Evolutionary conservation across 2,797 vertebrate genomes (phyloP), one percentile per base, ranked within the genome.

Genomic region (Acanthornis magna): DNA sequence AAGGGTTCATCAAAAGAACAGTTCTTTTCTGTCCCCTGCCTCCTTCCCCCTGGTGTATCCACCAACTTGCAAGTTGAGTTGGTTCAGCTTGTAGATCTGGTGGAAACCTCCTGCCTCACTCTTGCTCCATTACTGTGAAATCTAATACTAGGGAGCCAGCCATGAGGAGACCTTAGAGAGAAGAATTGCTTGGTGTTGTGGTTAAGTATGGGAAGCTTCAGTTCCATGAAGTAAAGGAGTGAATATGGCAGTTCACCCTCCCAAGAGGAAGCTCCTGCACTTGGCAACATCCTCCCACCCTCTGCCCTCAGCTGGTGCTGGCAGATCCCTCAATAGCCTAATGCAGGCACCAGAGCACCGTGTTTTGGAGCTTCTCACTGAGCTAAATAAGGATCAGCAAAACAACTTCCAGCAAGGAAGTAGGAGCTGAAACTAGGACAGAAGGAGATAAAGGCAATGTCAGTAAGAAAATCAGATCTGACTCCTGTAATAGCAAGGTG

Each of bases 251-350:
- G n/a, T 34, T 79, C 5, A 29, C 48, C 30, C 29, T 22, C 40
- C 9, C 3, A 10, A 36, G 48, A 25, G 26, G 21, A 43, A 38
- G 25, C 19, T 50, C 17, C 48, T 67, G 23, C 11, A 75, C 38
- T 23, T 29, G 7, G 48, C 3, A 18, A 1, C 0, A 0, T n/a
- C 38, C 18, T 36, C 15, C 66, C 30, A 30, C 9, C 19, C 3
- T 36, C 30, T 62, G 42, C 72, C 50, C 29, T 48, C 2, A 14
- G 38, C 48, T 38, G 47, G 16, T 68, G 42, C n/a, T 48, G 45
- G 14, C 40, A 47, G 14, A 7, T 38, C 18, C 34, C 29, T 60
- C 40, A 2, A 1, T 34, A 11, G 48, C 17, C 61, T 19, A 22
- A n/a, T 2, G 16, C 14, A 27, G 30, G 26, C 22, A 50, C 13